phyloP scores from a whole-genome alignment of 2,888 invertebrate genomes.

The Zaprionus lineosus region DNA sequence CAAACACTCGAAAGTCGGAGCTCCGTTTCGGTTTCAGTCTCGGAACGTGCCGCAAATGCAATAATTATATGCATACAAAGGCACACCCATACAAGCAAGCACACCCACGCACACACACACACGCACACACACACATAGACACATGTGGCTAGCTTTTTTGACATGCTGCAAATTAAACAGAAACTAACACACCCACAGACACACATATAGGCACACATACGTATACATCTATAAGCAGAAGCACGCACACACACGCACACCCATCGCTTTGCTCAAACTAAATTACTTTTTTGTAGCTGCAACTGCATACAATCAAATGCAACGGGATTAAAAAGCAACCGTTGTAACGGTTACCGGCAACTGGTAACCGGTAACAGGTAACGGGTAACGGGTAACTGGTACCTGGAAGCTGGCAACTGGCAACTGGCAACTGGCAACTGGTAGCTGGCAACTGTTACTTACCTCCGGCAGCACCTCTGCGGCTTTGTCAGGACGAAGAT shows the following conservation, averaged over 20 bases:
- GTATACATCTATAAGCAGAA: too few species aligned
- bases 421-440: slow-evolving; percentile 22
- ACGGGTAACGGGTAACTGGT: slow-evolving; percentile 25
- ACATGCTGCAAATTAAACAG: slow-evolving; percentile 77
- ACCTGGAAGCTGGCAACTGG: slow-evolving; percentile 23
- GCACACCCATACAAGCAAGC: slow-evolving; percentile 22
- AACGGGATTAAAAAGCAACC: slow-evolving; percentile 74
- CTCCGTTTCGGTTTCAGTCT: slow-evolving; percentile 40
- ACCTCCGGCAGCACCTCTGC: slow-evolving; percentile 25
- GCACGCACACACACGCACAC: slow-evolving; percentile 14
- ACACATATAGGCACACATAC: slow-evolving; percentile 17
- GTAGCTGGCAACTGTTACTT: slow-evolving; percentile 42
- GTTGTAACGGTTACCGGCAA: slow-evolving; percentile 55
- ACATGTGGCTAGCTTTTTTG: slow-evolving; percentile 59
- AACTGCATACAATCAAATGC: slow-evolving; percentile 76
- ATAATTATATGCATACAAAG: slow-evolving; percentile 76
- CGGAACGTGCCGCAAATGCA: slow-evolving; percentile 75
- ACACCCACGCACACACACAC: slow-evolving; percentile 14
- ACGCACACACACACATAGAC: slow-evolving; percentile 38
- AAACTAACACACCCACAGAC: slow-evolving; percentile 27
- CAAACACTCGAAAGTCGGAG: slow-evolving; percentile 55
- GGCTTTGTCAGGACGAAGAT: slow-evolving; percentile 41
- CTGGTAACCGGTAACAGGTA: slow-evolving; percentile 32
- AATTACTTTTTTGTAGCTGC: slow-evolving; percentile 65
- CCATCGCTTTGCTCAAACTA: slow-evolving; percentile 52